Percentiles rank a stretch among this genome's conserved stretches.
Conservation (phyloP, 2,113 vertebrate genomes). For the Gallinago media region DNA sequence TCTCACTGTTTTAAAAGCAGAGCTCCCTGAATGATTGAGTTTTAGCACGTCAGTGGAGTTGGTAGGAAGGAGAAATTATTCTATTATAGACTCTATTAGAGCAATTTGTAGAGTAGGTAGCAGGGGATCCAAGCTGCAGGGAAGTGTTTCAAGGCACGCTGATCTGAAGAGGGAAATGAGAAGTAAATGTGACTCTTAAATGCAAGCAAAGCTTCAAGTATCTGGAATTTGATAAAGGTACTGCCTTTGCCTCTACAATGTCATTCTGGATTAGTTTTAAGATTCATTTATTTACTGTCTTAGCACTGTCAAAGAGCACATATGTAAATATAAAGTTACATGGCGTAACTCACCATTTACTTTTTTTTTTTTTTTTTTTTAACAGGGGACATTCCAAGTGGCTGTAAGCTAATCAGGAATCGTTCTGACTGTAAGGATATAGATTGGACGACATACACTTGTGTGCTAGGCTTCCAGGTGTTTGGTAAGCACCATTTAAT, state of each 20-base stretch:
- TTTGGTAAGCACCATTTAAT: conserved; percentile 84
- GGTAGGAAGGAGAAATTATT: neutral
- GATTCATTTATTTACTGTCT: neutral
- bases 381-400: conserved; percentile 93
- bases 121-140: neutral
- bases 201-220: neutral
- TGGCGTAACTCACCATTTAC: neutral
- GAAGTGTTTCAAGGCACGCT: neutral
- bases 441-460: conserved; percentile 96
- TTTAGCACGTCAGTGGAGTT: neutral
- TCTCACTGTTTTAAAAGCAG: neutral
- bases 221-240: neutral
- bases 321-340: neutral
- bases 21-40: neutral
- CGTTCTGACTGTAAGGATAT: conserved; percentile 97
- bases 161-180: neutral
- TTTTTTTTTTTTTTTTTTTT: conserved; percentile 11
- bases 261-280: neutral
- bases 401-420: conserved; percentile 95
- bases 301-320: neutral
- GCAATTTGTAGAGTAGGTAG: neutral
- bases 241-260: neutral
- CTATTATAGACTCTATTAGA: neutral
- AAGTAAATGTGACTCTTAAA: neutral
- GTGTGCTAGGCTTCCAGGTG: conserved; percentile 96